Evolutionary conservation across 2,888 invertebrate species (phyloP), one percentile per base, ranked within the genome.

Genomic region (Vannuccia rotundouncinata): DNA sequence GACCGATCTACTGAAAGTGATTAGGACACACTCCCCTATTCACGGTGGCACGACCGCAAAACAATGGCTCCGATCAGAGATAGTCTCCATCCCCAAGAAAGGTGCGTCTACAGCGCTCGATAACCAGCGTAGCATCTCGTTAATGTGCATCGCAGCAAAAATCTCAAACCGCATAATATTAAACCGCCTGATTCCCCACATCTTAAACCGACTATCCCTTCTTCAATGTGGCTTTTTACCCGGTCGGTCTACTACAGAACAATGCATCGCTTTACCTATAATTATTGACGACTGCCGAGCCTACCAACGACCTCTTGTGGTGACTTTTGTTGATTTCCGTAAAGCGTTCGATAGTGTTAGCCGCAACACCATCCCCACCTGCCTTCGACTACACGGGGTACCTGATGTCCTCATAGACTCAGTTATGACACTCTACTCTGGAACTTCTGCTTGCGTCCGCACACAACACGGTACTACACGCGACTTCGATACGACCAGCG

Each of bases 81-180:
- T 45, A 10, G 45, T 45, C 5, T 45, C 45, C 5, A 45, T 45
- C 17, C 45, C 45, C 5, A 45, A 45, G 45, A 45, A 45, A 45
- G 45, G 45, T 45, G 45, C 45, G 17, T 45, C 45, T 5, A 45
- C 45, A 22, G 66, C 66, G 25, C 66, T 66, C 22, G 66, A 66
- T 22, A 66, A 66, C 22, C 66, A 66, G 22, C 66, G 66, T 66
- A 27, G 66, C 25, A 66, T 66, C 2, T 66, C 66, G 66, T 22
- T n/a, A 5, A 66, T 66, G 66, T 66, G 66, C 66, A 66, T 66
- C 13, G 66, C 66, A 22, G 66, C 66, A 66, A 66, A 66, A 27
- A 66, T 66, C 13, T 66, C 66, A 66, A 66, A 66, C 25, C 66
- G 66, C 22, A 66, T 66, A 22, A 5, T 66, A 66, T 66, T 66